Evolutionary conservation across 1,140 invertebrate genomes (phyloP), one percentile per base, ranked within the genome.

Genomic region (Pogonus chalceus): DNA sequence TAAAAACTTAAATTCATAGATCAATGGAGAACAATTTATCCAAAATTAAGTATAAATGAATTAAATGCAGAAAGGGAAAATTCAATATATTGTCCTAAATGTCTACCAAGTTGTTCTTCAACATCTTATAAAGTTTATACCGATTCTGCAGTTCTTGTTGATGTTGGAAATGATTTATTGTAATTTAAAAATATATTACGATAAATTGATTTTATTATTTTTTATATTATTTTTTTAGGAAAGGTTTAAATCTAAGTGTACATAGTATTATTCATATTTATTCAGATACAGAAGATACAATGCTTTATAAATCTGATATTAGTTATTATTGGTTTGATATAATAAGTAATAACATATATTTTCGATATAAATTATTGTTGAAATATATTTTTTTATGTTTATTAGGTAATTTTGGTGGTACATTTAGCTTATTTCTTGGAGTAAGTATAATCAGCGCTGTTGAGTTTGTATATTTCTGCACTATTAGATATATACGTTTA

Each of bases 321-420:
- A 52, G 61, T 3, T 64, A 64, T 50, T 69, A 66, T 22, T 73
- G 72, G 72, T 73, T 68, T 35, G 71, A 74, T 51, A 58, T 72
- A 2, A 22, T 74, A 20, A 70, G 72, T 74, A 59, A 70, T n/a
- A 69, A 18, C 24, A 10, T 26, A 20, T n/a, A 16, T 43, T 35
- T 49, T 51, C 24, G 0, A 26, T 4, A 18, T 50, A 22, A 47
- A 20, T 23, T 48, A 23, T 14, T 20, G 9, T 18, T 21, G 23
- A n/a, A 35, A 2, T 56, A 12, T 35, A 21, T 51, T 55, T 49
- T n/a, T 63, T 63, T 43, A 4, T 12, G 18, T 43, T 43, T n/a
- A n/a, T 55, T 49, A 66, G 64, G 62, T 56, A 60, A 52, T 35
- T 63, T 65, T 39, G 65, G 65, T 16, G 63, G 63, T 3, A 57